Evolutionary conservation across 2,888 invertebrate genomes (phyloP), one percentile per base, ranked within the genome.

Genomic region (Cyaniris semiargus): DNA sequence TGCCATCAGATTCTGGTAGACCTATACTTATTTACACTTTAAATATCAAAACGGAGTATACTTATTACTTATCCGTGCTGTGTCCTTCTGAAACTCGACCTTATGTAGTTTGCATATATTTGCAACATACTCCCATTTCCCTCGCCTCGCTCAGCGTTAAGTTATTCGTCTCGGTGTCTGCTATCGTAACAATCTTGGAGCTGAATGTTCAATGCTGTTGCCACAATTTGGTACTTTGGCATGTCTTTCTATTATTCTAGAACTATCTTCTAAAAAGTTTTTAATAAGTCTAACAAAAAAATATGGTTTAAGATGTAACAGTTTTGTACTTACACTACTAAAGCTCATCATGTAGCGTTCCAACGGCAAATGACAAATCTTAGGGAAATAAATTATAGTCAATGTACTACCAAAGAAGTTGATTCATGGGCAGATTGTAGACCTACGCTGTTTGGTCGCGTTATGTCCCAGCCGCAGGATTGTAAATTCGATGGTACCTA

Each of bases 171-270:
- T 86, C 86, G 88, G 89, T 87, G 86, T 88, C 84, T 84, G 79
- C 84, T 88, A 89, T 86, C 87, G 92, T 88, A 92, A 91, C 84
- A 86, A 81, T 86, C 79, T 83, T 78, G 86, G 85, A 81, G 84
- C 84, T 86, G 92, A 90, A 93, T 93, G 89, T 84, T 81, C 85
- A 90, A 90, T 89, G 86, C 81, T 81, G 80, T 86, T 84, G 85
- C 85, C 86, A 83, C 82, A 80, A 83, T 84, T 84, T 84, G 82
- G 84, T 80, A 77, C 80, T 82, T 83, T 82, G 83, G 83, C 83
- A 84, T 82, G 82, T 82, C 83, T 80, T 78, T 53, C 48, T 53
- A 53, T 53, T 15, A 5, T 18, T 53, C 53, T 53, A 53, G 53
- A 53, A 18, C 18, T 53, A 5, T 18, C 53, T 18, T 53, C 53